Evolutionary conservation across 2,888 invertebrate species (phyloP).

Genomic region (Nemotelus pantherinus): DNA sequence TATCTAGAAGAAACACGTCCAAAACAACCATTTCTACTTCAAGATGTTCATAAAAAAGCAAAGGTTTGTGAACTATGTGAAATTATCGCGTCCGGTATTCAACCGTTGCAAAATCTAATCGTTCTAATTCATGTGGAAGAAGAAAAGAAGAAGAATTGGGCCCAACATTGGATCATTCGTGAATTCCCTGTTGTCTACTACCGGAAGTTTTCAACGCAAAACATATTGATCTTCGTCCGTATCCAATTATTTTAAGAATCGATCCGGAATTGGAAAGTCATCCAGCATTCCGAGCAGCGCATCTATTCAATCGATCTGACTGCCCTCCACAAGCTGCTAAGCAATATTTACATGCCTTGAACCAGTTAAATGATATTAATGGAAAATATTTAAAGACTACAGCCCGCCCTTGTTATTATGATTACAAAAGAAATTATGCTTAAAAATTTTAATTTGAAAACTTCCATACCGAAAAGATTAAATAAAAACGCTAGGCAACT

Average conservation of each 20-base stretch:
- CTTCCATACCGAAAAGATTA: too few species aligned
- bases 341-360: conserved; percentile 62
- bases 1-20: conserved; percentile 94
- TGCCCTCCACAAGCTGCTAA: conserved; percentile 89
- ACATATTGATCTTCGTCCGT: conserved; percentile 88
- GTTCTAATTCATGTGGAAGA: conserved; percentile 88
- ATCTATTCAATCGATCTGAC: conserved; percentile 93
- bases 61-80: conserved; percentile 94
- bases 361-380: neutral
- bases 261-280: conserved; percentile 86
- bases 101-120: conserved; percentile 92
- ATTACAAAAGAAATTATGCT: too few species aligned
- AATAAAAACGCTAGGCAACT: too few species aligned
- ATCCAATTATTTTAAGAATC: conserved; percentile 88
- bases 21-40: conserved; percentile 85
- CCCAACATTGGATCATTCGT: conserved; percentile 88
- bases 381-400: too few species aligned
- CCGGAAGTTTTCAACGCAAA: conserved; percentile 96
- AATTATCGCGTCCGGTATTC: conserved; percentile 92
- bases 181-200: conserved; percentile 91
- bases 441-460: too few species aligned
- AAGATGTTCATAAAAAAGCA: conserved; percentile 86
- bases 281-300: conserved; percentile 90
- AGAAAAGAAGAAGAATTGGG: conserved; percentile 92
- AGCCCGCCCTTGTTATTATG: too few species aligned